Base-by-base conservation (phyloP, 1,140 invertebrate species). In the Zaprionus africanus region DNA sequence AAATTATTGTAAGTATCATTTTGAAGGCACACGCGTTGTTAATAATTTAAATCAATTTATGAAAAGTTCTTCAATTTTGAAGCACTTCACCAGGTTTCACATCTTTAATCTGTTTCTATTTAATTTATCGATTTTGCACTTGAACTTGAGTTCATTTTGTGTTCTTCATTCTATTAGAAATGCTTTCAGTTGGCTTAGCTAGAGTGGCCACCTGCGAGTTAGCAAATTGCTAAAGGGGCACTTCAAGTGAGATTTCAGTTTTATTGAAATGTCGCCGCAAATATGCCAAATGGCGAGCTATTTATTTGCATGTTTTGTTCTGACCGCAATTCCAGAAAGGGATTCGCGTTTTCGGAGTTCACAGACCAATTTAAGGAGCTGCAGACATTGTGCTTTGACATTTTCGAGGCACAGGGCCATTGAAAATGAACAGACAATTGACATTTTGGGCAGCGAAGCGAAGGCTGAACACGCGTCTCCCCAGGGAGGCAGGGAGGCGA, bases 371-470 rank as follows among this genome's bases (percentile, higher is more conserved):
- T 38, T 54, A 38, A 46, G 13, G n/a, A 38, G 46, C 17, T 49
- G 31, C 60, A 57, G 66, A 76, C 64, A 84, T 65, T 61, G 73
- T 51, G 68, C 72, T 64, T 75, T 87, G 84, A 87, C 80, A 88
- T 73, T 87, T 78, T 53, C 75, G 62, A 81, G 75, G 80, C 69
- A 58, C 66, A 54, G 69, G 72, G 61, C 77, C 83, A 86, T 73
- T 80, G 57, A 83, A 59, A 59, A 71, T 72, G 43, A 80, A 63
- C 77, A 87, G 77, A 80, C 84, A 81, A 87, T 87, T 87, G 84
- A 83, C 84, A 81, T 88, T 76, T 88, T 75, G 76, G 80, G 73
- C 72, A 62, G 66, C 62, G 58, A 36, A 76, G 67, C 73, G 31
- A 64, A 51, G 58, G 15, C 38, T 36, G 56, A 56, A 57, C 68